A percentile compares a stretch with the other conserved stretches of the same genome.
Conservation (phyloP, 2,797 vertebrate genomes). For the Moxostoma hubbsi region DNA sequence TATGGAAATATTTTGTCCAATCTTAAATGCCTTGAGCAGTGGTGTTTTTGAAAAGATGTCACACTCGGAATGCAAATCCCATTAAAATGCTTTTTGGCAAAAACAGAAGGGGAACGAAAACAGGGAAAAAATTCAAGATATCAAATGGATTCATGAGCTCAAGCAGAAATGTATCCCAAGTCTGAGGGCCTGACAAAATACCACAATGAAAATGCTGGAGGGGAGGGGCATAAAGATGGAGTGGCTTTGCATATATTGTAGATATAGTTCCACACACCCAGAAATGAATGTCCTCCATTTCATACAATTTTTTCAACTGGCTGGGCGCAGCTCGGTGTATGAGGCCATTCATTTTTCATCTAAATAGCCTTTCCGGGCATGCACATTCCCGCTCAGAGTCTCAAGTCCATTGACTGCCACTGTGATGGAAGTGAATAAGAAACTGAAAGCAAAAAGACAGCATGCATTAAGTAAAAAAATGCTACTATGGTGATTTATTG, state of each 20-base stretch:
- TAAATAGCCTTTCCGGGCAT: constrained; percentile 57
- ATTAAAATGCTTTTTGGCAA: constrained; percentile 34
- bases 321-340: constrained; percentile 31
- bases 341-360: constrained; percentile 57
- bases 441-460: constrained; percentile 35
- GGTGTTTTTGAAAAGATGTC: constrained; percentile 44
- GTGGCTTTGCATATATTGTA: constrained; percentile 41
- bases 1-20: constrained; percentile 44
- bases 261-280: constrained; percentile 28
- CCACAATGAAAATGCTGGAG: constrained; percentile 36
- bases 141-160: constrained; percentile 44
- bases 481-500: constrained; percentile 76
- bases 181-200: constrained; percentile 37
- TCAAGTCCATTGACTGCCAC: constrained; percentile 51
- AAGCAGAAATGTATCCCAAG: constrained; percentile 20
- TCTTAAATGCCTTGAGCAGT: constrained; percentile 48
- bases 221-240: constrained; percentile 33
- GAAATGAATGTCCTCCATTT: constrained; percentile 50
- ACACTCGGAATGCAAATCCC: constrained; percentile 40
- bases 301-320: constrained; percentile 40
- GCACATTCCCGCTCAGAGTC: constrained; percentile 39
- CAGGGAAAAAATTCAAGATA: constrained; percentile 11
- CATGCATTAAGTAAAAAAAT: constrained; percentile 72
- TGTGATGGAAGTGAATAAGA: constrained; percentile 64
- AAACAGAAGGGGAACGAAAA: not conserved